Conservation (phyloP, 2,888 invertebrate species). For the Parapristionchus giblindavisi region DNA sequence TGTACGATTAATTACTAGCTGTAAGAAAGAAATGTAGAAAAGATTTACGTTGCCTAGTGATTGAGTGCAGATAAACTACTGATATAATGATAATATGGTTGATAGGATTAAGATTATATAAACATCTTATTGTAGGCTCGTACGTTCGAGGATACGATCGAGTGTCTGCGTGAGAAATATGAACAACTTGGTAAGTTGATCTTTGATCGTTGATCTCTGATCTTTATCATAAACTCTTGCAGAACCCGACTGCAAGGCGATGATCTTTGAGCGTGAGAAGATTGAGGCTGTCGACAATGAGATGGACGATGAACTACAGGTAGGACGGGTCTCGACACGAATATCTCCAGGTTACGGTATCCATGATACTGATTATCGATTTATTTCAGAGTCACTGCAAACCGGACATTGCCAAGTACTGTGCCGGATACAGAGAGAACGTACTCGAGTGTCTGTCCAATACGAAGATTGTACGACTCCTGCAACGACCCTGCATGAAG, state of each 20-base stretch:
- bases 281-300: constrained; percentile 70
- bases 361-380: background rate
- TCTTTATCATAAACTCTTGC: constrained; percentile 41
- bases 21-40: too few relatives aligned
- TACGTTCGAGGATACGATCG: constrained; percentile 66
- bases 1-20: too few relatives aligned
- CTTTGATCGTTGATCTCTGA: background rate
- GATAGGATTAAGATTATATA: too few relatives aligned
- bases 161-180: constrained; percentile 70
- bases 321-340: background rate
- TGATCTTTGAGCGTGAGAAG: constrained; percentile 72
- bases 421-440: constrained; percentile 56
- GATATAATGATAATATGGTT: too few relatives aligned
- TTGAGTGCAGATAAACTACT: too few relatives aligned
- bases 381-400: constrained; percentile 78
- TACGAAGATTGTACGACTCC: constrained; percentile 63
- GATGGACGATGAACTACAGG: constrained; percentile 67
- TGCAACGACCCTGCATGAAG: constrained; percentile 60
- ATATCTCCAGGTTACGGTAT: background rate
- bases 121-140: constrained; percentile 38
- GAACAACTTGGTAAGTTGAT: constrained; percentile 52
- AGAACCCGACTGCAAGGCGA: constrained; percentile 70
- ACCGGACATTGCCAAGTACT: constrained; percentile 71
- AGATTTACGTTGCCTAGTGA: too few relatives aligned
- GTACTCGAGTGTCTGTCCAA: constrained; percentile 67